Evolutionary conservation across 2,888 invertebrate species (phyloP).

Genomic region (Elysia crispata): DNA sequence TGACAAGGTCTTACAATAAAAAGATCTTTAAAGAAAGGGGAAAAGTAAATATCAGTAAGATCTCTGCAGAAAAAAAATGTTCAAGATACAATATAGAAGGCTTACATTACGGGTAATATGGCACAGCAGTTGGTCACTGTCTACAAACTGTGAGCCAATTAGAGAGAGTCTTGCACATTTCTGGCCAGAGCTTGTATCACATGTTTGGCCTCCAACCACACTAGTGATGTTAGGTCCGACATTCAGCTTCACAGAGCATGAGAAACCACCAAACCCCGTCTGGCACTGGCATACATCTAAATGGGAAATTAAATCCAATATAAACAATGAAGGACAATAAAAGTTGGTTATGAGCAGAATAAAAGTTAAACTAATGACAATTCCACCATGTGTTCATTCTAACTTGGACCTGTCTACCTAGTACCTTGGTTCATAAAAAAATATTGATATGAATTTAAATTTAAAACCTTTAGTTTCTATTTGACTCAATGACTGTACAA

Average conservation of each 20-base stretch:
- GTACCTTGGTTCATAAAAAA: no score
- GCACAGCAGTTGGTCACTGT: constrained; percentile 48
- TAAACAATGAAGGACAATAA: not conserved
- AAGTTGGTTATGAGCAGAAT: no score
- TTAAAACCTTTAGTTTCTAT: no score
- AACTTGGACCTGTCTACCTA: no score
- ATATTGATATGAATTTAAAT: no score
- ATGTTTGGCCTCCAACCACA: constrained; percentile 50
- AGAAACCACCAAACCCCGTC: constrained; percentile 54
- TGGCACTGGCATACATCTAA: constrained; percentile 59
- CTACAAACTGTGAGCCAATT: constrained; percentile 50
- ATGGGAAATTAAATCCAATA: not conserved
- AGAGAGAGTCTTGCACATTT: constrained; percentile 40
- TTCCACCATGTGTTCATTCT: no score
- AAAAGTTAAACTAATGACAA: no score
- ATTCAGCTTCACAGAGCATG: constrained; percentile 56
- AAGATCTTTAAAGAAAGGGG: no score
- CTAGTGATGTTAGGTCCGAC: constrained; percentile 53
- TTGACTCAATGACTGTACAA: no score
- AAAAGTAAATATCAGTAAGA: no score
- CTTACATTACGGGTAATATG: constrained; percentile 48
- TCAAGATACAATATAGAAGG: not conserved
- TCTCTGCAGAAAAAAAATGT: no score
- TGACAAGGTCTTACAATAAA: no score
- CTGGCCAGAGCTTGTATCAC: constrained; percentile 45